These are phyloP conservation scores for Reinhardtius hippoglossoides DNA, from an alignment of 2,113 vertebrate species.

Conservation along the genomic window DNA sequence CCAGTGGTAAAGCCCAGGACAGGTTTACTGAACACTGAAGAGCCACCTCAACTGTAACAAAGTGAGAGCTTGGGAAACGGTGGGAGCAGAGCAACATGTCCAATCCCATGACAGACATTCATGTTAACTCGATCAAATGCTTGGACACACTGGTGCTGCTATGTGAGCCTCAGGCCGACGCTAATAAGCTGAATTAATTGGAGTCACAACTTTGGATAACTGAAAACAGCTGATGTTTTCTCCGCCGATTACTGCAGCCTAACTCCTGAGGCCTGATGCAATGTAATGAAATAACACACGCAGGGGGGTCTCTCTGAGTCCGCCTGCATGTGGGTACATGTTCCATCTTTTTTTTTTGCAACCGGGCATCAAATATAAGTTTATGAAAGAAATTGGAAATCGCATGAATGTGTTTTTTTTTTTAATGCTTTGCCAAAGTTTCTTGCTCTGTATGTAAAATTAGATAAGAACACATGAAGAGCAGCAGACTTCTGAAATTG, in stretches of 20 bases:
- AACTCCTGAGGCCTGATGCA: constrained; percentile 42
- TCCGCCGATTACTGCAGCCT: constrained; percentile 40
- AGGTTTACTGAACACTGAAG: not conserved
- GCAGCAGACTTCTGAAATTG: not conserved
- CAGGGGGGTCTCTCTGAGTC: not conserved
- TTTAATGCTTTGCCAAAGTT: not conserved
- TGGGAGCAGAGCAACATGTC: constrained; percentile 31
- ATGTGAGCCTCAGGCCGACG: constrained; percentile 39
- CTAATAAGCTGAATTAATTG: constrained; percentile 74
- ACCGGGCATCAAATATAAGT: not conserved
- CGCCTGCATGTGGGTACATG: not conserved
- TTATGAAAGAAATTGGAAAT: not conserved
- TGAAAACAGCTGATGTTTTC: constrained; percentile 84
- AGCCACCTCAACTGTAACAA: constrained; percentile 12
- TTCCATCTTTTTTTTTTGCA: not conserved
- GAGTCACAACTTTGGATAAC: constrained; percentile 77
- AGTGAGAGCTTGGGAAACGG: constrained; percentile 30
- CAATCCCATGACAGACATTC: constrained; percentile 76
- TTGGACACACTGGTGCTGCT: constrained; percentile 61
- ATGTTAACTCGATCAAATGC: constrained; percentile 72
- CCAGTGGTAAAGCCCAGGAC: not conserved
- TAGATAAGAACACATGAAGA: not conserved
- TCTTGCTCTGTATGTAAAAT: not conserved
- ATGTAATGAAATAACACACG: constrained; percentile 18
- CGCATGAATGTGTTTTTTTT: not conserved